These are phyloP conservation scores for Isoperla grammatica DNA, from an alignment of 2,888 invertebrate species.

Conservation along the genomic window DNA sequence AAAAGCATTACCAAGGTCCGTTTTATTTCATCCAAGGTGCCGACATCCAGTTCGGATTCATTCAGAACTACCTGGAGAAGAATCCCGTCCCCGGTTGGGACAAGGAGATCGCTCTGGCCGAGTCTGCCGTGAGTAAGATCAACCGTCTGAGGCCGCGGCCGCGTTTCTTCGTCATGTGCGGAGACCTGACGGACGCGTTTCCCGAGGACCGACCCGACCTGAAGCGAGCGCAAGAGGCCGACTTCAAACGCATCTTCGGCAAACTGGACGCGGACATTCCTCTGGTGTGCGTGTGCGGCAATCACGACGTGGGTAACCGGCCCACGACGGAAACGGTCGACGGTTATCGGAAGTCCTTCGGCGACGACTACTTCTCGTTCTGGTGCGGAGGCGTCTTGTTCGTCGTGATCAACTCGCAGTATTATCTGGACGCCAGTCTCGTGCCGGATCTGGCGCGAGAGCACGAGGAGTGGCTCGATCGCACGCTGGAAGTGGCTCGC, in stretches of 20 bases:
- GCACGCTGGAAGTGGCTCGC: slow-evolving; percentile 36
- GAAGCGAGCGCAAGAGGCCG: slow-evolving; percentile 41
- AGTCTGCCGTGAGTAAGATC: slow-evolving; percentile 40
- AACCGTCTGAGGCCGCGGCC: slow-evolving; percentile 45
- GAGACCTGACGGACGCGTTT: slow-evolving; percentile 47
- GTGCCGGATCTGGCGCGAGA: slow-evolving; percentile 38
- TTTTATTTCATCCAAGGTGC: slow-evolving; percentile 48
- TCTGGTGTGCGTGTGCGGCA: slow-evolving; percentile 48
- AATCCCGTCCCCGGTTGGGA: slow-evolving; percentile 41
- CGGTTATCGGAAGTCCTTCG: slow-evolving; percentile 39
- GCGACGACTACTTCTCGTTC: slow-evolving; percentile 49
- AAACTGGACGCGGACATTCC: slow-evolving; percentile 43
- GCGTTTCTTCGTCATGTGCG: slow-evolving; percentile 47
- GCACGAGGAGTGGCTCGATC: slow-evolving; percentile 45
- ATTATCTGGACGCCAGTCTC: slow-evolving; percentile 36
- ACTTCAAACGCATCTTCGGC: slow-evolving; percentile 41
- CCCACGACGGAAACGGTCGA: slow-evolving; percentile 42
- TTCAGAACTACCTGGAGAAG: slow-evolving; percentile 39
- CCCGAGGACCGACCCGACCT: slow-evolving; percentile 37
- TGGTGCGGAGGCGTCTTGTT: slow-evolving; percentile 46
- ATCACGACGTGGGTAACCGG: slow-evolving; percentile 48
- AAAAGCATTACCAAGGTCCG: slow-evolving; percentile 41
- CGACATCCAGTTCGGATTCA: slow-evolving; percentile 48
- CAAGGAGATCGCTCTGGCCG: slow-evolving; percentile 42
- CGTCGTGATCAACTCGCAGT: slow-evolving; percentile 48